Base-by-base conservation (phyloP, 2,888 invertebrate genomes). In the Spisula solida region DNA sequence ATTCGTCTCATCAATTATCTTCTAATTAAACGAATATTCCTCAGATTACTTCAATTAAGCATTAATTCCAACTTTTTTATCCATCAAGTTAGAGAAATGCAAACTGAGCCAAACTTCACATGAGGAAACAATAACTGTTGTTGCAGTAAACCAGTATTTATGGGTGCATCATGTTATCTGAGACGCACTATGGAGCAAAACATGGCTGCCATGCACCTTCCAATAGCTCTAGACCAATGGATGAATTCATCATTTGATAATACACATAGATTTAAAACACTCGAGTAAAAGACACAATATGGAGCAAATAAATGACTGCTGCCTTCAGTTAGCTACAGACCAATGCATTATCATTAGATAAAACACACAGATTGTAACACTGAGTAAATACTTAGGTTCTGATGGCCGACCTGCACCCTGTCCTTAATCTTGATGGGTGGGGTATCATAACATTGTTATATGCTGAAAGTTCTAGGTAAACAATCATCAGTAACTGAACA, bases 1-100 rank as follows among this genome's bases (percentile, higher is more conserved):
- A 75, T 75, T 83, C 47, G 75, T 48, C 34, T 25, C 41, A 47
- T 75, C 25, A 83, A 83, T 83, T 51, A 75, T 75, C 75, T 75
- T 75, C 75, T 75, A 75, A 75, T 75, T 75, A 75, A 75, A 1
- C 31, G 34, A 34, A 75, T 75, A 25, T 25, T 31, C 25, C 34
- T 75, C 29, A 75, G 18, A 75, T 75, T 75, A 75, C 75, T 14
- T 18, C 0, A 75, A 75, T 75, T 34, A 66, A 66, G 25, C 60
- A 66, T 66, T 66, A n/a, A 66, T 66, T 66, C n/a, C 6, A 66
- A 41, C 41, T 8, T n/a, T 66, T 66, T 66, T 66, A 4, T 66
- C n/a, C n/a, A 66, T 66, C 60, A 25, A 66, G 25, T 66, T 66
- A 25, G 1, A 25, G 60, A 66, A 66, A 66, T 12, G 25, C 12